Percentiles rank a stretch among this genome's conserved stretches.
Evolutionary conservation across 2,888 invertebrate species (phyloP).

Genomic region (Tanytarsus gracilentus): DNA sequence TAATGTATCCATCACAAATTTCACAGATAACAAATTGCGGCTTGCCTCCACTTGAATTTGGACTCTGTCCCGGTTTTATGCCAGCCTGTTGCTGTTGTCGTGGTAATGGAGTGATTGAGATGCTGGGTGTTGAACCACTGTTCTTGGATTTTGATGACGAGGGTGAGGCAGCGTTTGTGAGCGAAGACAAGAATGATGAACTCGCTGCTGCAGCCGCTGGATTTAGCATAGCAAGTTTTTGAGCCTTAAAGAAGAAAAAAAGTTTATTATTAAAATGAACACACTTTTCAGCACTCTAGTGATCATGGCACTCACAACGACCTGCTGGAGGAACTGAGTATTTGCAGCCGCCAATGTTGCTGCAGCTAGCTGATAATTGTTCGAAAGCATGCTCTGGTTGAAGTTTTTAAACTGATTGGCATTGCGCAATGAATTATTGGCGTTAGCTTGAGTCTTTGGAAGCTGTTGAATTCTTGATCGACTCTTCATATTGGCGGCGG

Average conservation of each 20-base stretch:
- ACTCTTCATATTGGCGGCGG: conserved; percentile 35
- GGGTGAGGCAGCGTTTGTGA: neutral
- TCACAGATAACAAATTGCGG: conserved; percentile 89
- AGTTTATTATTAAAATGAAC: neutral
- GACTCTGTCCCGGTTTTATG: conserved; percentile 45
- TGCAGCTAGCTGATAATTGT: conserved; percentile 39
- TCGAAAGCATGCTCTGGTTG: conserved; percentile 39
- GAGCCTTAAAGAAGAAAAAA: conserved; percentile 9
- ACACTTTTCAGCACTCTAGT: neutral
- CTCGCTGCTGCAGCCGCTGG: conserved; percentile 6
- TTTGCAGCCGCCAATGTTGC: conserved; percentile 30
- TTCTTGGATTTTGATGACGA: conserved; percentile 31
- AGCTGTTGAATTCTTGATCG: conserved; percentile 37
- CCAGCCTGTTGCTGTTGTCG: conserved; percentile 57
- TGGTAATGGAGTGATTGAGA: conserved; percentile 75
- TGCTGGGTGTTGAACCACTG: conserved; percentile 78
- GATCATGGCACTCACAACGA: conserved; percentile 23
- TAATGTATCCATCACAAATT: conserved; percentile 94
- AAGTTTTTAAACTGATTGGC: conserved; percentile 22
- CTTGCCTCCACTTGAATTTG: conserved; percentile 49
- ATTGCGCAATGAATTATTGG: conserved; percentile 31
- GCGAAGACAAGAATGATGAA: conserved; percentile 3
- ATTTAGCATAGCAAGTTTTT: conserved; percentile 27
- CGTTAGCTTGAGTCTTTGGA: conserved; percentile 34
- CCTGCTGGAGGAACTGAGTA: conserved; percentile 28